Conservation (phyloP, 23 tunicate species). For the Styela plicata region DNA sequence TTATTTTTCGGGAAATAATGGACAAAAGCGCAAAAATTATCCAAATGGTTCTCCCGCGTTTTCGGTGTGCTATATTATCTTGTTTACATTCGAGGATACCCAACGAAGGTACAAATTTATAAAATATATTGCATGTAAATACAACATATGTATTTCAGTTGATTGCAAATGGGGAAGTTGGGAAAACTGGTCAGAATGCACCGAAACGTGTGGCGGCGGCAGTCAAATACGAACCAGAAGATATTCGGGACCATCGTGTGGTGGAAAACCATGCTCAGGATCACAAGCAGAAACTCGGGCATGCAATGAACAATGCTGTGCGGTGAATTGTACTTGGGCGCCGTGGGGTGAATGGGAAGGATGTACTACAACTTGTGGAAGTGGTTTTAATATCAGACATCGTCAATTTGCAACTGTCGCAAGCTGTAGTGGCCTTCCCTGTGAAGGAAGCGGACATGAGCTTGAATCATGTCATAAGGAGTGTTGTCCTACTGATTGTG, state of each 20-base stretch:
- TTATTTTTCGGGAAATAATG: too few species aligned
- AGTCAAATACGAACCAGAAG: background rate
- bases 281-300: background rate
- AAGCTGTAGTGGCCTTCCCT: slow-evolving; percentile 29
- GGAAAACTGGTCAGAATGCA: slow-evolving; percentile 29
- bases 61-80: too few species aligned
- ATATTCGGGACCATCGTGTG: background rate
- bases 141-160: too few species aligned
- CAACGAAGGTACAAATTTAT: too few species aligned
- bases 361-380: background rate
- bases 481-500: slow-evolving; percentile 53
- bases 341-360: slow-evolving; percentile 14
- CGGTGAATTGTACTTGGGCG: slow-evolving; percentile 7
- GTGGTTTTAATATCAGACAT: slow-evolving; percentile 28
- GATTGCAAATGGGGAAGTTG: slow-evolving; percentile 37
- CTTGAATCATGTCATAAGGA: slow-evolving; percentile 25
- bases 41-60: too few species aligned
- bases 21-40: too few species aligned
- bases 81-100: too few species aligned
- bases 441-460: slow-evolving; percentile 24
- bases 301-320: slow-evolving; percentile 19
- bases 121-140: too few species aligned
- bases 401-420: background rate
- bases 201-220: slow-evolving; percentile 20
- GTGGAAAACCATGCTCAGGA: slow-evolving; percentile 2